These are phyloP conservation scores for Schizotus pectinicornis DNA, from an alignment of 2,888 invertebrate species.

Conservation along the genomic window DNA sequence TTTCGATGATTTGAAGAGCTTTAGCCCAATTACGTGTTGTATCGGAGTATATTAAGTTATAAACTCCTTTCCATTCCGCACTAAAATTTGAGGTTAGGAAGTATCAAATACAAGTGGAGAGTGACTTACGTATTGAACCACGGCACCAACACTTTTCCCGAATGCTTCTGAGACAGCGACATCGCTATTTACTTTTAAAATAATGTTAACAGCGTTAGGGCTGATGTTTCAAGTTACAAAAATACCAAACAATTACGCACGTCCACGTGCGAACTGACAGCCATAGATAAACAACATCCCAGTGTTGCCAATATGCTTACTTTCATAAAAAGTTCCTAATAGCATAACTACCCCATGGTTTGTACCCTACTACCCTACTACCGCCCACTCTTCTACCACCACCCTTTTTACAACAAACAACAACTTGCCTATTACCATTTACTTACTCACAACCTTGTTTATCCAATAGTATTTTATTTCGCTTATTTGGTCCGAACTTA, in stretches of 20 bases:
- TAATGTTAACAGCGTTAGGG: neutral
- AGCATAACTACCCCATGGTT: too few species aligned
- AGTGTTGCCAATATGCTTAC: too few species aligned
- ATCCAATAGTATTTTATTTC: too few species aligned
- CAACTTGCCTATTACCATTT: too few species aligned
- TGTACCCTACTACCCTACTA: too few species aligned
- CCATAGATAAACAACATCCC: too few species aligned
- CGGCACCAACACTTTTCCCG: slow-evolving; percentile 53
- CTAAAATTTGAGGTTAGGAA: slow-evolving; percentile 41
- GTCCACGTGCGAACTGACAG: too few species aligned
- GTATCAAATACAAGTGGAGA: neutral
- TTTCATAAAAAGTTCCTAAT: too few species aligned
- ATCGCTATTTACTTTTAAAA: slow-evolving; percentile 32
- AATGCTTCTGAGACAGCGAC: slow-evolving; percentile 53
- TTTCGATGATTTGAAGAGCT: slow-evolving; percentile 60
- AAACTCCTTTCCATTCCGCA: slow-evolving; percentile 64
- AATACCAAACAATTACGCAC: neutral
- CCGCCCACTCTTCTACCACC: too few species aligned
- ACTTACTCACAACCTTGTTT: too few species aligned
- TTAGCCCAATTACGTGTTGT: slow-evolving; percentile 52
- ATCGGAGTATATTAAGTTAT: slow-evolving; percentile 58
- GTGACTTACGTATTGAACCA: slow-evolving; percentile 54
- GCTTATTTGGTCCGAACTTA: too few species aligned
- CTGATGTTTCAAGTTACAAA: neutral
- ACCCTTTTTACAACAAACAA: too few species aligned